Conservation (phyloP, 2,113 vertebrate species). For the Brachyhypopomus occidentalis region DNA sequence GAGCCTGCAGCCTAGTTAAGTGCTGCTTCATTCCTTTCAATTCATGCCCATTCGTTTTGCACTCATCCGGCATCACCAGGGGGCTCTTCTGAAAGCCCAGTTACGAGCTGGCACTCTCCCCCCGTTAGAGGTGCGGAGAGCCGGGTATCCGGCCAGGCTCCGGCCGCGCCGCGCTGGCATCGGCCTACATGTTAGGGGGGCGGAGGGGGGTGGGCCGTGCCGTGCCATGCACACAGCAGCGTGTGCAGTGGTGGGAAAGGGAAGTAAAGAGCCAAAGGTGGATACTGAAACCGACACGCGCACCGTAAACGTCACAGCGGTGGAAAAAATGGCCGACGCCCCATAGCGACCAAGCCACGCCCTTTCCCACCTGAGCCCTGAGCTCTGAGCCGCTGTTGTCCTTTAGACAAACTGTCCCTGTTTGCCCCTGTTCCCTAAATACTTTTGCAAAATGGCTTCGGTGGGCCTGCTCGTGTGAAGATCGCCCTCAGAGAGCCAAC, state of each 20-base stretch:
- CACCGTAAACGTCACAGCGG: slow-evolving; percentile 16
- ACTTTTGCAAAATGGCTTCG: slow-evolving; percentile 54
- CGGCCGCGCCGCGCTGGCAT: background rate
- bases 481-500: slow-evolving; percentile 24
- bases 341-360: background rate
- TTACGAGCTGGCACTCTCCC: slow-evolving; percentile 17
- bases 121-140: background rate
- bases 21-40: background rate
- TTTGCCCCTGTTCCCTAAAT: slow-evolving; percentile 53
- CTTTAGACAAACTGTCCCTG: slow-evolving; percentile 14
- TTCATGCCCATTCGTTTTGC: slow-evolving; percentile 12
- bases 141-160: background rate
- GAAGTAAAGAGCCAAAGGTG: slow-evolving; percentile 17
- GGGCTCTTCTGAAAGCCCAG: slow-evolving; percentile 27
- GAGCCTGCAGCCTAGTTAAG: background rate
- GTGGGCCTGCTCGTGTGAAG: slow-evolving; percentile 28
- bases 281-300: slow-evolving; percentile 40
- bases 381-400: slow-evolving; percentile 19
- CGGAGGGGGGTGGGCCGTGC: background rate
- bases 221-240: slow-evolving; percentile 3
- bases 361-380: background rate
- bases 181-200: slow-evolving; percentile 23
- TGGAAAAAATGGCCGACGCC: slow-evolving; percentile 18
- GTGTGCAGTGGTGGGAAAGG: background rate
- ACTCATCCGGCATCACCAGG: slow-evolving; percentile 20